Conservation (phyloP, 2,113 vertebrate genomes). For the Piprites chloris region DNA sequence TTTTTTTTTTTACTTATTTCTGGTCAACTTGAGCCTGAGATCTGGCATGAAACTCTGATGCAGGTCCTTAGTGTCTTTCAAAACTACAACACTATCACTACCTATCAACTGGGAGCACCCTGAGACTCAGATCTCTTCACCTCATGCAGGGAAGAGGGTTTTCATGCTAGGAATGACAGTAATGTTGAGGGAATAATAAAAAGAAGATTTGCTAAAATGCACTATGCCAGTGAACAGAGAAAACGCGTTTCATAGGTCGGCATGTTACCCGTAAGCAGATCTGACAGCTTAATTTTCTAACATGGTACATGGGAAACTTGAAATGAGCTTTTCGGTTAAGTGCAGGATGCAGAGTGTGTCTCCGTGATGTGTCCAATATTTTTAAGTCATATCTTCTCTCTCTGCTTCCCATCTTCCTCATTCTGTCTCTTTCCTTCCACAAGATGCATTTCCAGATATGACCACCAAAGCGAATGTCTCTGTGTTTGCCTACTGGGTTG, state of each 20-base stretch:
- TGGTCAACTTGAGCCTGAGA: background rate
- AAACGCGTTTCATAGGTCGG: background rate
- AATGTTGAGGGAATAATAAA: background rate
- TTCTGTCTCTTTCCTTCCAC: background rate
- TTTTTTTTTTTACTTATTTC: background rate
- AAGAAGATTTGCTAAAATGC: background rate
- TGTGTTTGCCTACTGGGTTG: background rate
- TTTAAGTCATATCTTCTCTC: background rate
- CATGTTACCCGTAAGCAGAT: slow-evolving; percentile 8
- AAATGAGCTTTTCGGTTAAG: slow-evolving; percentile 7
- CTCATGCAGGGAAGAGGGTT: background rate
- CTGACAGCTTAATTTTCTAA: slow-evolving; percentile 52
- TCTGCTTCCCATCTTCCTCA: background rate
- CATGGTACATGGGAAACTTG: background rate
- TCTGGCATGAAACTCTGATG: accelerated
- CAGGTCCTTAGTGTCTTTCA: background rate
- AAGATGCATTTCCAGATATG: background rate
- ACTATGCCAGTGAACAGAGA: background rate
- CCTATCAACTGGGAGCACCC: background rate
- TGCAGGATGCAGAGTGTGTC: background rate
- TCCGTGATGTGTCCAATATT: background rate
- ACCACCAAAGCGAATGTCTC: background rate
- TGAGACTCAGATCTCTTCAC: background rate
- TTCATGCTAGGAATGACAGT: background rate
- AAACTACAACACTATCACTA: background rate